Percentiles rank a stretch among this genome's conserved stretches.
These are phyloP conservation scores for Podarcis siculus DNA, from an alignment of 2,797 vertebrate species.

Conservation along the genomic window DNA sequence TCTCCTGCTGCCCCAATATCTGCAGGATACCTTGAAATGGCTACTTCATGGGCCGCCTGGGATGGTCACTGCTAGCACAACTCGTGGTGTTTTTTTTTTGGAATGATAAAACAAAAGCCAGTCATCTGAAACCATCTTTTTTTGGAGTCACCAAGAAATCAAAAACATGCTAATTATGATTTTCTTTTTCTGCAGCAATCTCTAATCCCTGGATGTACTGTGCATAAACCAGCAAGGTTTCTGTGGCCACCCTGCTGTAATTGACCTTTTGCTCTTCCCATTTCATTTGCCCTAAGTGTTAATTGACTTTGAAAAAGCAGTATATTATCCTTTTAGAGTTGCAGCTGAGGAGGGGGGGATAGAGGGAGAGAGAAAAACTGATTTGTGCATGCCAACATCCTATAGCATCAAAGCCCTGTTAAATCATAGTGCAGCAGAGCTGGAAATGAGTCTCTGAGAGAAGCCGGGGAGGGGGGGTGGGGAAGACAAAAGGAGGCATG, in stretches of 20 bases:
- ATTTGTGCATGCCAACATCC: constrained; percentile 78
- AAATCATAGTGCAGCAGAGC: constrained; percentile 72
- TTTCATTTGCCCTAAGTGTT: constrained; percentile 83
- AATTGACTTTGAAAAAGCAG: constrained; percentile 86
- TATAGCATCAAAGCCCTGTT: constrained; percentile 76
- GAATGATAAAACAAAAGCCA: constrained; percentile 66
- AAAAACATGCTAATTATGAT: constrained; percentile 79
- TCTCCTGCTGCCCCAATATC: background rate
- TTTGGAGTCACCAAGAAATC: constrained; percentile 72
- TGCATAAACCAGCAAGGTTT: constrained; percentile 73
- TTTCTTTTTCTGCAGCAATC: constrained; percentile 72
- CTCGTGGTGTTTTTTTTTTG: constrained; percentile 24
- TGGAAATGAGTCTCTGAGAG: constrained; percentile 71
- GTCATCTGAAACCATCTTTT: constrained; percentile 68
- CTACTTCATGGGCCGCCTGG: background rate
- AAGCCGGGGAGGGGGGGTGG: constrained; percentile 48
- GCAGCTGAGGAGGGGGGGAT: constrained; percentile 46
- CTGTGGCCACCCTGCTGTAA: constrained; percentile 76
- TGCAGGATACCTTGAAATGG: constrained; percentile 40
- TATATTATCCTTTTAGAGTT: constrained; percentile 79
- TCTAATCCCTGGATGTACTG: constrained; percentile 72
- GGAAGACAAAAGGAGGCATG: background rate
- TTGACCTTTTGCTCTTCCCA: constrained; percentile 79
- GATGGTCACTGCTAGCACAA: constrained; percentile 39
- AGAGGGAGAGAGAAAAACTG: constrained; percentile 34